These are phyloP conservation scores for Helicoverpa armigera DNA, from an alignment of 1,140 invertebrate genomes.

Conservation along the genomic window DNA sequence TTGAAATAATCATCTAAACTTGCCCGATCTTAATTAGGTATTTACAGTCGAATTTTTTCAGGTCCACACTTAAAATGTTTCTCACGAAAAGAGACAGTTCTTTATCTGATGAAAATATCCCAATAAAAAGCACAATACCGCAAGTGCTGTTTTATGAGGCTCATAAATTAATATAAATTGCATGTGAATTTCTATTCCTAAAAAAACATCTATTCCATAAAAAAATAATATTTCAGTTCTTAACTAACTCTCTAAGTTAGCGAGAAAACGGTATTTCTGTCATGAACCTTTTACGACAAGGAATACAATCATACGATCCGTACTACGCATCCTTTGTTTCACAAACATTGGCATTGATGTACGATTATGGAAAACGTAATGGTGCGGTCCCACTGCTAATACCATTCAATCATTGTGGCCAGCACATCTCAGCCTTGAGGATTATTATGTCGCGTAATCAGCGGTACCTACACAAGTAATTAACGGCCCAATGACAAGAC, in stretches of 20 bases:
- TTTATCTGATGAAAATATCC: too few relatives aligned
- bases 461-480: constrained; percentile 1
- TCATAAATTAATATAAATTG: too few relatives aligned
- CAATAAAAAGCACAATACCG: too few relatives aligned
- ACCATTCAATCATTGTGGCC: constrained; percentile 32
- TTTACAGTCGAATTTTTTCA: too few relatives aligned
- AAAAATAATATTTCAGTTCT: not conserved
- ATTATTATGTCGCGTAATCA: constrained; percentile 42
- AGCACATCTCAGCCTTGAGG: constrained; percentile 44
- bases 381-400: constrained; percentile 21
- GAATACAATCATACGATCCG: constrained; percentile 5
- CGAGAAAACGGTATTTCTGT: not conserved
- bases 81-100: too few relatives aligned
- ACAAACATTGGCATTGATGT: constrained; percentile 50
- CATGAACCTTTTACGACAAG: not conserved
- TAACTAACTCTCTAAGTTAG: not conserved
- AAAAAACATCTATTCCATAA: too few relatives aligned
- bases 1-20: too few relatives aligned
- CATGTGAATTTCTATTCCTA: too few relatives aligned
- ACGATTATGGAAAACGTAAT: constrained; percentile 53
- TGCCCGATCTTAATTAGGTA: too few relatives aligned
- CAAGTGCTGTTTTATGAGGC: too few relatives aligned
- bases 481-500: constrained; percentile 8
- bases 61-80: too few relatives aligned
- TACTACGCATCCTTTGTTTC: constrained; percentile 41